These are phyloP conservation scores for Trichonephila clavipes DNA, from an alignment of 1,140 invertebrate species.

Conservation along the genomic window DNA sequence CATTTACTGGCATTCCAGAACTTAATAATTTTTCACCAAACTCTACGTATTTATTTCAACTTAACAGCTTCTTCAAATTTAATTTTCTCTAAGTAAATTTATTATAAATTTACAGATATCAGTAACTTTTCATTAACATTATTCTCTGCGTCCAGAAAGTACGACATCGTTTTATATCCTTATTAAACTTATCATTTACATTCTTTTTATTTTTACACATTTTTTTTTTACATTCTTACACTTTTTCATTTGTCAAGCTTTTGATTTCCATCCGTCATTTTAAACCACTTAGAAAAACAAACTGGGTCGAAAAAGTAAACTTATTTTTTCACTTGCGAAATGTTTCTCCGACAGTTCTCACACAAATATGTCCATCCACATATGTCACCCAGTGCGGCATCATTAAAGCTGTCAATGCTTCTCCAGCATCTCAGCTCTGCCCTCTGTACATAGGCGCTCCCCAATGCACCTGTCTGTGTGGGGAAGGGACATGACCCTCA, in stretches of 20 bases:
- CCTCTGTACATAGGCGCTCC: conserved; percentile 37
- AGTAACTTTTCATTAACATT: no score
- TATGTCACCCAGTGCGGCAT: conserved; percentile 42
- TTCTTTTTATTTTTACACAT: no score
- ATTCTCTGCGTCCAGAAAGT: no score
- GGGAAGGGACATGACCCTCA: not conserved
- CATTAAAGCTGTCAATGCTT: conserved; percentile 40
- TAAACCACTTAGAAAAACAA: not conserved
- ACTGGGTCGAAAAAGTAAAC: not conserved
- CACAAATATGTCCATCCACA: not conserved
- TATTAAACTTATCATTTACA: no score
- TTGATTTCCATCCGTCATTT: not conserved
- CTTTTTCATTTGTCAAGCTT: not conserved
- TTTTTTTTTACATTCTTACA: no score
- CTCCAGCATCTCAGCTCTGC: conserved; percentile 26
- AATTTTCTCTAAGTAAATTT: no score
- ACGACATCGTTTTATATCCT: no score
- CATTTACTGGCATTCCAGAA: no score
- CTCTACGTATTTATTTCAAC: no score
- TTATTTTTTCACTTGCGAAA: not conserved
- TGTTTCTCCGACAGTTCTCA: not conserved
- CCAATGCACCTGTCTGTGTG: conserved; percentile 15
- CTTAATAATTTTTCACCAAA: no score
- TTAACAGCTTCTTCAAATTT: no score
- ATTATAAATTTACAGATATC: no score